Conservation (phyloP, 2,888 invertebrate genomes). For the Abscondita cerata region DNA sequence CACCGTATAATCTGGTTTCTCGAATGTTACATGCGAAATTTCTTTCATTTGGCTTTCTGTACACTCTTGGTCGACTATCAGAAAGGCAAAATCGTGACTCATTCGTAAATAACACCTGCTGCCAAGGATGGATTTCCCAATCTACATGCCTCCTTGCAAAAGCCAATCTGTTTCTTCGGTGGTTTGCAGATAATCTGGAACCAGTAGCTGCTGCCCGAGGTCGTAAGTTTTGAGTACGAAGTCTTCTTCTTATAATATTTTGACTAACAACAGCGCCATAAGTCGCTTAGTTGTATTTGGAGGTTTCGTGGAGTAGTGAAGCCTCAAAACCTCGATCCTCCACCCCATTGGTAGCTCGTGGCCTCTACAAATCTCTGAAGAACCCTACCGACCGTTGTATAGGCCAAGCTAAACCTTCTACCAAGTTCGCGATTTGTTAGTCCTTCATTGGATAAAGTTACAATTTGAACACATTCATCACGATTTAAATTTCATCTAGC, state of each 20-base stretch:
- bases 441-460: neutral
- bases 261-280: neutral
- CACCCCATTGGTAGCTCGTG: neutral
- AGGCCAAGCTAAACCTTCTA: neutral
- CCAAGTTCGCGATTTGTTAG: neutral
- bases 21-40: neutral
- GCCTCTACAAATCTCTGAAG: neutral
- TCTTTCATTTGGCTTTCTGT: neutral
- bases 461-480: slow-evolving; percentile 1
- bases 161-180: neutral
- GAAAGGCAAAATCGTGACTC: neutral
- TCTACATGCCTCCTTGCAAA: neutral
- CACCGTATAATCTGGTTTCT: neutral
- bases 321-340: neutral
- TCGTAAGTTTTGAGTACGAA: neutral
- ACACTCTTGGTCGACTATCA: too few species aligned
- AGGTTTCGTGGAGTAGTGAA: slow-evolving; percentile 1
- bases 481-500: slow-evolving; percentile 3
- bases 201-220: neutral
- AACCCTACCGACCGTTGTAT: slow-evolving; percentile 4
- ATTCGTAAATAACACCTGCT: neutral
- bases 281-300: neutral
- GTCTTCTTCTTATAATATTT: neutral
- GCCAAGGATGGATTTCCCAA: neutral
- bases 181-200: slow-evolving; percentile 1